Base-by-base conservation (phyloP, 2,888 invertebrate species). In the Calliscelio sp. region DNA sequence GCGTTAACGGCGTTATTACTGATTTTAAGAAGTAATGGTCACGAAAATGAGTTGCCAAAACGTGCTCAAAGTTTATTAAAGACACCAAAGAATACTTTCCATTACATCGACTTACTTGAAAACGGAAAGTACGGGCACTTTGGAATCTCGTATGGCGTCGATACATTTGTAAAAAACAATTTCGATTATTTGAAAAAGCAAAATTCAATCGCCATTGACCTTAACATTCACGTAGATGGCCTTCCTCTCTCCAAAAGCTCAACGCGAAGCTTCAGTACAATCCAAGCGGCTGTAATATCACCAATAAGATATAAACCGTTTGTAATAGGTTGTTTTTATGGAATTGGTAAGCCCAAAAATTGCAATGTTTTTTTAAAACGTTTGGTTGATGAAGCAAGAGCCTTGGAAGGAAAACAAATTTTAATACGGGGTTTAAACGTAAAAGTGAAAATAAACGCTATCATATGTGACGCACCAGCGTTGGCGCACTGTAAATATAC, bases 1-100 rank as follows among this genome's bases (percentile, higher is more conserved):
- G 51, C 22, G 20, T 14, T 73, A 0, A 59, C 18, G 11, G 41
- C 22, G 1, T 44, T 73, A 38, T 53, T 74, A 18, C 3, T 1
- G 5, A 53, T 74, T 35, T 32, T 74, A 2, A 24, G 53, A 24
- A 22, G 20, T 8, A 7, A 5, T 38, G 63, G 74, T 16, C 74
- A 74, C 20, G 0, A n/a, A 22, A 20, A 51, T 22, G 70, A 70
- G 14, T 53, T 74, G 28, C 74, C 74, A 2, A 53, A 51, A 35
- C 35, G 28, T 53, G 49, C 53, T 11, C 20, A 25, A n/a, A 74
- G 63, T 22, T 20, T 74, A 11, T 5, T 63, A 8, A 32, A 63
- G 3, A 74, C 74, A 35, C 74, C 74, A 6, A 46, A n/a, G 14
- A 24, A 24, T 20, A 32, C 38, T 38, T 16, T 14, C 38, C 22